Evolutionary conservation across 2,888 invertebrate species (phyloP), one percentile per base, ranked within the genome.

Genomic region (Criorhina ranunculi): DNA sequence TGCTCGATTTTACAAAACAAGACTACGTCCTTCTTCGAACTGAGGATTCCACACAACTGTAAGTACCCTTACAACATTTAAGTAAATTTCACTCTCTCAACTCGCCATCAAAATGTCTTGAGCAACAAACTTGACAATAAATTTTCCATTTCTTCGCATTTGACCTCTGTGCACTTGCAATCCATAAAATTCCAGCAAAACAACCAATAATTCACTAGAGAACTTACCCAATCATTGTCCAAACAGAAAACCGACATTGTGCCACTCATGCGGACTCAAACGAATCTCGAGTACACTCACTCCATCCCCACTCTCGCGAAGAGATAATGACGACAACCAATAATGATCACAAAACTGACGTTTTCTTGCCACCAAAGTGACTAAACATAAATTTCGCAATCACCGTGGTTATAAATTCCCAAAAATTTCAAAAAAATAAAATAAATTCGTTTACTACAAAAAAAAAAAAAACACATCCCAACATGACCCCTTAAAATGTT

Each of bases 351-450:
- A 77, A 76, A 76, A 81, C 76, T 81, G 81, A 81, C 81, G 69
- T 76, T 81, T 81, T 64, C 76, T 60, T 82, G 66, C 77, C 82
- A 77, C 62, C 66, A 81, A 70, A 72, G 70, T 83, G 73, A 83
- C 78, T 77, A 67, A 83, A 78, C 78, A 83, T 83, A 78, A 62
- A 83, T 83, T 83, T 83, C 62, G 72, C 78, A 83, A 83, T 78
- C 72, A 53, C 55, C 46, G 11, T 19, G 53, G 66, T 53, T 53
- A 72, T 73, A 82, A 82, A 77, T 81, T 51, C 15, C 80, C 55
- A 19, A 66, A 59, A 24, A 24, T 24, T 24, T 3, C 24, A 73
- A 59, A 62, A 59, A 40, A 15, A 35, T 12, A 49, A 66, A 59
- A n/a, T 9, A 33, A 15, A 57, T 19, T 12, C 24, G 49, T 33